Percentiles rank a stretch among this genome's conserved stretches.
Evolutionary conservation across 2,113 vertebrate genomes (phyloP).

Genomic region (Proteles cristata): DNA sequence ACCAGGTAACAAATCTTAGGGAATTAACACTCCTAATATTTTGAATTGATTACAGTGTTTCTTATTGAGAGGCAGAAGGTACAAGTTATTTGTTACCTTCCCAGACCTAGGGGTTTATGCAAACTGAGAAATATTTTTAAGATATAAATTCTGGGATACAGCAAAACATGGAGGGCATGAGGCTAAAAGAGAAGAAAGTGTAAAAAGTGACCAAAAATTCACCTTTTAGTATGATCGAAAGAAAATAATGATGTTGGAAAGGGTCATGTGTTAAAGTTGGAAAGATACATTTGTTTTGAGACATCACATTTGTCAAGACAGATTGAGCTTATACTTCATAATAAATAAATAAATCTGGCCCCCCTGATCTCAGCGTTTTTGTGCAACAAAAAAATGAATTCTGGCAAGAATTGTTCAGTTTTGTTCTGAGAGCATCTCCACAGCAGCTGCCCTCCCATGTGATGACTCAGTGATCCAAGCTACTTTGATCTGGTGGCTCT

Average conservation of each 20-base stretch:
- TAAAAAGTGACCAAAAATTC: neutral
- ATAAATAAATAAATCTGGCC: neutral
- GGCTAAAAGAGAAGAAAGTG: neutral
- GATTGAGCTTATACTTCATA: neutral
- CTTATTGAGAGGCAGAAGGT: neutral
- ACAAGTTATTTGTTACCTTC: neutral
- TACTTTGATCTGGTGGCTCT: neutral
- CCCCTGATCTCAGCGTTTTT: neutral
- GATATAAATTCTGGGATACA: neutral
- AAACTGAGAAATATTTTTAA: neutral
- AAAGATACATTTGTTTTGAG: neutral
- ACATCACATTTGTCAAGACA: neutral
- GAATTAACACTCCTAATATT: neutral
- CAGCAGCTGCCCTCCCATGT: neutral
- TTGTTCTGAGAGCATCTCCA: neutral
- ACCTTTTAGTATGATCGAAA: neutral
- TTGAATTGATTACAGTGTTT: neutral
- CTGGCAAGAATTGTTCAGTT: neutral
- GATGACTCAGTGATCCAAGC: neutral
- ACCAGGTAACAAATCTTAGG: neutral
- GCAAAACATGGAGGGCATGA: neutral
- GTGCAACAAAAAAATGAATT: neutral
- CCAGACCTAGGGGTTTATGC: neutral
- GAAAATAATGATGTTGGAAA: neutral
- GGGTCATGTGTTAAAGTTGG: neutral